These are phyloP conservation scores for Tenodera sinensis DNA, from an alignment of 2,888 invertebrate species.

Conservation along the genomic window DNA sequence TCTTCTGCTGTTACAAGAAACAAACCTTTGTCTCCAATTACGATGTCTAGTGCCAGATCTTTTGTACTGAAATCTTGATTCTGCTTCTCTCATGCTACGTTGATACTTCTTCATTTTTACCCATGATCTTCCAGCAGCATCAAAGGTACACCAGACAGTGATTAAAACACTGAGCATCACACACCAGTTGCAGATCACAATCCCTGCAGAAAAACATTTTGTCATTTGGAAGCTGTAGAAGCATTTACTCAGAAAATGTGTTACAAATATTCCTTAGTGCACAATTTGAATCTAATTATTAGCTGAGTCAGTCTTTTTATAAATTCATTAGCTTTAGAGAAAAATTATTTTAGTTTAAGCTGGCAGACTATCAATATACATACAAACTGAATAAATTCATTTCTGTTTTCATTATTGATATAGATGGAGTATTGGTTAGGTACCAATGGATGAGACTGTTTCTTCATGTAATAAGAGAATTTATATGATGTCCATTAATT, in stretches of 20 bases:
- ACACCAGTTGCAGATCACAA: conserved; percentile 75
- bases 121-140: conserved; percentile 84
- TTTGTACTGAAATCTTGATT: conserved; percentile 71
- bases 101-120: conserved; percentile 87
- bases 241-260: background rate
- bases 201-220: conserved; percentile 49
- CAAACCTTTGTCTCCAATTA: conserved; percentile 79
- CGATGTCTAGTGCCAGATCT: conserved; percentile 71
- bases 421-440: no score
- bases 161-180: conserved; percentile 67
- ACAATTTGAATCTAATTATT: background rate
- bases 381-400: no score
- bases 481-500: no score
- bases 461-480: no score
- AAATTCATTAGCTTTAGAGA: no score
- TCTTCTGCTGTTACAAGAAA: background rate
- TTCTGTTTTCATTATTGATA: no score
- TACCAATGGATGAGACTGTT: no score
- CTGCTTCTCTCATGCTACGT: conserved; percentile 72
- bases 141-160: conserved; percentile 83
- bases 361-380: no score
- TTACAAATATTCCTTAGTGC: background rate
- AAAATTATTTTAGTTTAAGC: no score
- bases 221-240: background rate
- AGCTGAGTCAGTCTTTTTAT: no score